Evolutionary conservation across 2,888 invertebrate genomes (phyloP).

Genomic region (Napeogenes inachia): DNA sequence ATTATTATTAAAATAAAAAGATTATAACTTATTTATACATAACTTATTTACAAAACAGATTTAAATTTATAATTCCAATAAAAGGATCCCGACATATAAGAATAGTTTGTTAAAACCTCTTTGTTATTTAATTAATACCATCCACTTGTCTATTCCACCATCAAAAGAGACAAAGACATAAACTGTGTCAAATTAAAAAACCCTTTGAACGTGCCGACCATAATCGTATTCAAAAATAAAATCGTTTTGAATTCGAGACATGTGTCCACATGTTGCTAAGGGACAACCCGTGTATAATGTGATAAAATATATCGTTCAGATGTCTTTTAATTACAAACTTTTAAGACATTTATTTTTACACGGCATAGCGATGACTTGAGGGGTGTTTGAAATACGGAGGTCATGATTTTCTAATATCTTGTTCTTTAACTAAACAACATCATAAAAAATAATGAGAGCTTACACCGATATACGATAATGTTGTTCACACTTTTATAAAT

Average conservation of each 20-base stretch:
- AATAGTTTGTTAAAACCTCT: slow-evolving; percentile 30
- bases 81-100: slow-evolving; percentile 20
- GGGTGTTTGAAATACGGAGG: slow-evolving; percentile 22
- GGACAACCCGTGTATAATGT: slow-evolving; percentile 67
- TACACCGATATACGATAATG: slow-evolving; percentile 5
- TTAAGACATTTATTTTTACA: slow-evolving; percentile 27
- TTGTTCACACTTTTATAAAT: not conserved
- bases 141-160: slow-evolving; percentile 39
- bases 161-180: slow-evolving; percentile 61
- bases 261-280: slow-evolving; percentile 67
- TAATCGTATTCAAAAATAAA: slow-evolving; percentile 66
- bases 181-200: slow-evolving; percentile 73
- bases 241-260: slow-evolving; percentile 62
- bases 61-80: slow-evolving; percentile 3
- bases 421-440: slow-evolving; percentile 20
- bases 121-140: slow-evolving; percentile 45
- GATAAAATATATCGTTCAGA: slow-evolving; percentile 53
- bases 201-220: slow-evolving; percentile 69
- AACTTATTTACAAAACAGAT: too few species aligned
- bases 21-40: too few species aligned
- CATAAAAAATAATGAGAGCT: slow-evolving; percentile 22
- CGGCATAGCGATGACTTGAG: slow-evolving; percentile 23
- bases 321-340: slow-evolving; percentile 38
- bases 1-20: too few species aligned
- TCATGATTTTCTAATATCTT: slow-evolving; percentile 27